These are phyloP conservation scores for Linurgus olivaceus DNA, from an alignment of 2,797 vertebrate species.

Conservation along the genomic window DNA sequence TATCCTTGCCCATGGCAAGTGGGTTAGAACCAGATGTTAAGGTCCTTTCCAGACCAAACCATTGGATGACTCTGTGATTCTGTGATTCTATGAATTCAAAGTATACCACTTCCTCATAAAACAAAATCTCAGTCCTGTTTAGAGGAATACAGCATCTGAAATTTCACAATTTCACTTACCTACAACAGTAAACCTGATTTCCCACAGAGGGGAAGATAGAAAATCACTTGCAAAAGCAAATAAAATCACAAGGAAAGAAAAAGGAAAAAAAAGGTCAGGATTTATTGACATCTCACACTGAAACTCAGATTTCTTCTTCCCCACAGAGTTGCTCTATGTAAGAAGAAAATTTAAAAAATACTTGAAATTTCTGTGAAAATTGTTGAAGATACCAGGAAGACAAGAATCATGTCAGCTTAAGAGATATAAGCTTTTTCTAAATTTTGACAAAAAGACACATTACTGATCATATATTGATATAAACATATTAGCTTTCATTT, in stretches of 20 bases:
- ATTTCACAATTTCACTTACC: not conserved
- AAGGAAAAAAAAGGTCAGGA: not conserved
- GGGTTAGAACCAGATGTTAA: accelerated
- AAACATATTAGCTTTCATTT: not conserved
- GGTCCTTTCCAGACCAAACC: not conserved
- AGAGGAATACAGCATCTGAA: not conserved
- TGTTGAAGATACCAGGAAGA: not conserved
- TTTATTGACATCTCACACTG: not conserved
- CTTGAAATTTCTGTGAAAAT: not conserved
- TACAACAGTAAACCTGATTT: not conserved
- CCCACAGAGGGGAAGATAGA: not conserved
- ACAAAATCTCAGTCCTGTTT: not conserved
- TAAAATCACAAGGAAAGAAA: not conserved
- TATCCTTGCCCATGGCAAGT: not conserved
- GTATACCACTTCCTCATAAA: not conserved
- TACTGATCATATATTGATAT: not conserved
- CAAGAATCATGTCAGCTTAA: not conserved
- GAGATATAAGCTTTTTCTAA: not conserved
- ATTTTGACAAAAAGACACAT: not conserved
- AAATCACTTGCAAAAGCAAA: not conserved
- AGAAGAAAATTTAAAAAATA: not conserved
- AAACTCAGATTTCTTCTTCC: not conserved
- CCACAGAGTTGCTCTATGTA: not conserved
- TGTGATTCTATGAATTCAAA: not conserved
- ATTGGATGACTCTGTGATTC: not conserved